Percentiles rank a stretch among this genome's conserved stretches.
These are phyloP conservation scores for Cyrtonyx montezumae DNA, from an alignment of 2,113 vertebrate species.

Conservation along the genomic window DNA sequence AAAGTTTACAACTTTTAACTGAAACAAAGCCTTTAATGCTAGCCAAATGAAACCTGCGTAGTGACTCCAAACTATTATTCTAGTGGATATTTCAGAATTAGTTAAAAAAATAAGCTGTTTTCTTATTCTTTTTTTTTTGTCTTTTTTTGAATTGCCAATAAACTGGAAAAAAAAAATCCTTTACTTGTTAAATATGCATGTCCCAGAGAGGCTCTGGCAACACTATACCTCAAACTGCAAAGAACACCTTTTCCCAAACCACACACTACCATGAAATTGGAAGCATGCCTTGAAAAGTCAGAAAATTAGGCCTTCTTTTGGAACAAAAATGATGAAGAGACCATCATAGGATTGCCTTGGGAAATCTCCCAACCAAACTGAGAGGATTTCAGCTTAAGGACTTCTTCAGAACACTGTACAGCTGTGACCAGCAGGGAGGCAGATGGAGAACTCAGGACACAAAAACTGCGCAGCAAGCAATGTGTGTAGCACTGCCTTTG, in stretches of 20 bases:
- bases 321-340: slow-evolving; percentile 21
- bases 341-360: slow-evolving; percentile 11
- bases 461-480: not conserved
- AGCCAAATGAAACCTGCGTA: not conserved
- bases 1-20: not conserved
- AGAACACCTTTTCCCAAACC: not conserved
- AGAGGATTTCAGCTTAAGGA: slow-evolving; percentile 24
- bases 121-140: not conserved
- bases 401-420: slow-evolving; percentile 11
- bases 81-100: not conserved
- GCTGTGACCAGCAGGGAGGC: slow-evolving; percentile 24
- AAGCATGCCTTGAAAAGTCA: not conserved
- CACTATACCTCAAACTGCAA: not conserved
- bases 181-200: not conserved
- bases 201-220: not conserved
- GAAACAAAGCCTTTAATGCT: not conserved
- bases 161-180: not conserved
- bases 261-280: not conserved
- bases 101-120: not conserved
- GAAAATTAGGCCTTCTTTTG: not conserved
- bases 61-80: not conserved
- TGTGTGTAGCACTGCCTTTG: not conserved
- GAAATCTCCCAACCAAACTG: not conserved
- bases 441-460: slow-evolving; percentile 16
- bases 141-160: not conserved